These are phyloP conservation scores for Thermophis baileyi DNA, from an alignment of 2,113 vertebrate species.

Conservation along the genomic window DNA sequence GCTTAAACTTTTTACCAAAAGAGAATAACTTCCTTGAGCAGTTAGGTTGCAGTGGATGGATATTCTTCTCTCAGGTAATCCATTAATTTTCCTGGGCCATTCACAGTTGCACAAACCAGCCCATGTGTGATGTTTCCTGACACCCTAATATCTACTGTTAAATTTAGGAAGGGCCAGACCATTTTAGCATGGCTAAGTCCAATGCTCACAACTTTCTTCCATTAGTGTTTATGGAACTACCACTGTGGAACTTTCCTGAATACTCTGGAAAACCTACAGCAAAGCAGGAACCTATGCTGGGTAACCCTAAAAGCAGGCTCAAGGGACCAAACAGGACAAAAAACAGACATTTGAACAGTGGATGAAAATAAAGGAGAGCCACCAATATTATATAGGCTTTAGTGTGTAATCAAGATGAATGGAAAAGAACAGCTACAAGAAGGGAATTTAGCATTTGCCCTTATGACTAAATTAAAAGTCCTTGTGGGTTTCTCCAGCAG, in stretches of 20 bases:
- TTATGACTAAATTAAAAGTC: not conserved
- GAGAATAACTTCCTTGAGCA: not conserved
- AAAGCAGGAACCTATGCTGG: not conserved
- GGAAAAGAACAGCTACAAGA: not conserved
- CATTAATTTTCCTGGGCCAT: not conserved
- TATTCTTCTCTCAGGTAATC: not conserved
- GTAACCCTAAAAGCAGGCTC: not conserved
- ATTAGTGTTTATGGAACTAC: not conserved
- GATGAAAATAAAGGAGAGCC: not conserved
- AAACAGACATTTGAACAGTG: not conserved
- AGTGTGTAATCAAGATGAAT: not conserved
- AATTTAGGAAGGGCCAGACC: not conserved
- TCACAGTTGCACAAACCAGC: not conserved
- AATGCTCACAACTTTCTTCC: not conserved
- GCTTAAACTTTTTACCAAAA: not conserved
- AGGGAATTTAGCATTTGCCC: not conserved
- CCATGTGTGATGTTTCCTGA: not conserved
- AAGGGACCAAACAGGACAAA: not conserved
- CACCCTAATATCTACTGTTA: not conserved
- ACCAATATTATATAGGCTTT: not conserved
- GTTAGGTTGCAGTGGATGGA: not conserved
- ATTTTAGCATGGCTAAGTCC: not conserved
- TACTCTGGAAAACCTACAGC: not conserved
- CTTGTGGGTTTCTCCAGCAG: not conserved
- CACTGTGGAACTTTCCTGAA: not conserved